A percentile compares a stretch with the other conserved stretches of the same genome.
phyloP scores from a whole-genome alignment of 1,140 invertebrate species.

The Procambarus clarkii region DNA sequence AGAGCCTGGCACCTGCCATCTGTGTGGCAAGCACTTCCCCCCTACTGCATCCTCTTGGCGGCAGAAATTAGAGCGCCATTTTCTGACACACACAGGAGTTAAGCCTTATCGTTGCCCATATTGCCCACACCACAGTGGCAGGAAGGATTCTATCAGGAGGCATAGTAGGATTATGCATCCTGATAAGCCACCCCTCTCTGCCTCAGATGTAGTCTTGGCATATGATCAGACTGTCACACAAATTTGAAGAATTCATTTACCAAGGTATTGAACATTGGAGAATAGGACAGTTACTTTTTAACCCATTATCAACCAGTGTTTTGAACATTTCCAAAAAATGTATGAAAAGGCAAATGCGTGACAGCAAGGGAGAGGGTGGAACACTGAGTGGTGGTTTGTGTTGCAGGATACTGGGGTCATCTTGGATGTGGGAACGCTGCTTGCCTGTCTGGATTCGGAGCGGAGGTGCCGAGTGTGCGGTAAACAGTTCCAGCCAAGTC shows the following conservation, averaged over 20 bases:
- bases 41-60: constrained; percentile 66
- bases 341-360: constrained; percentile 19
- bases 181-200: constrained; percentile 57
- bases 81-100: constrained; percentile 67
- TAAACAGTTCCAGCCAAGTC: constrained; percentile 72
- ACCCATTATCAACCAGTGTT: constrained; percentile 6
- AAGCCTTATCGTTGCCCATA: constrained; percentile 68
- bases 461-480: constrained; percentile 70
- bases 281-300: not conserved
- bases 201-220: constrained; percentile 53
- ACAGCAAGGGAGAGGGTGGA: constrained; percentile 44
- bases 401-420: constrained; percentile 67
- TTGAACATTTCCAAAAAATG: constrained; percentile 13
- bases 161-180: constrained; percentile 67
- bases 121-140: constrained; percentile 66
- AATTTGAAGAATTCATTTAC: constrained; percentile 30
- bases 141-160: constrained; percentile 69
- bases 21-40: constrained; percentile 69
- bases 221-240: constrained; percentile 42
- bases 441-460: constrained; percentile 69
- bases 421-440: constrained; percentile 56
- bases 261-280: constrained; percentile 12
- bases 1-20: constrained; percentile 59
- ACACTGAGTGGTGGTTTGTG: constrained; percentile 67
- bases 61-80: constrained; percentile 70